phyloP scores from a whole-genome alignment of 37 sponge, comb jelly and placozoan genomes.

The Theonella swinhoei region DNA sequence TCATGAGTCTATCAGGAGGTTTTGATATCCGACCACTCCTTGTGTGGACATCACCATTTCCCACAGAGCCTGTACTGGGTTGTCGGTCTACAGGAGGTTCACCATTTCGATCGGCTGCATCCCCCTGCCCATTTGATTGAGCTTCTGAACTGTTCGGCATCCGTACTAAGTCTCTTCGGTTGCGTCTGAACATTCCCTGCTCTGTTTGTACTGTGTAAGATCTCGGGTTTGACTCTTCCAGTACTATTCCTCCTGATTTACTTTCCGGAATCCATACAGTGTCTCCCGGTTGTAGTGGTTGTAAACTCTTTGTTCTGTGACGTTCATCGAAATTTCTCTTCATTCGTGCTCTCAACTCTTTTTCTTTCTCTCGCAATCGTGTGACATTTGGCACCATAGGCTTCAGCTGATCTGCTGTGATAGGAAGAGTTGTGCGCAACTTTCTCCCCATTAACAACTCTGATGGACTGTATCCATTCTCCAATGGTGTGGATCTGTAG shows the following conservation, averaged over 20 bases:
- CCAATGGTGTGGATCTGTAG: slow-evolving; percentile 61
- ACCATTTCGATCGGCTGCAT: too few species aligned
- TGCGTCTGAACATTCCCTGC: slow-evolving; percentile 16
- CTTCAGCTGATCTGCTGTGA: background rate
- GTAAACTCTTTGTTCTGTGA: slow-evolving; percentile 7
- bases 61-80: too few species aligned
- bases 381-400: slow-evolving; percentile 2
- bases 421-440: slow-evolving; percentile 22
- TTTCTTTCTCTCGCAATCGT: background rate
- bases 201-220: slow-evolving; percentile 10
- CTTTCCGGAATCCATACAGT: slow-evolving; percentile 25
- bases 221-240: background rate
- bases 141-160: too few species aligned
- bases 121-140: too few species aligned
- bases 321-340: slow-evolving; percentile 23
- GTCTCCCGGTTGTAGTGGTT: slow-evolving; percentile 25
- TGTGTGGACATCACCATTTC: too few species aligned
- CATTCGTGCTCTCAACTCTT: background rate
- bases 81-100: too few species aligned
- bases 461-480: slow-evolving; percentile 61
- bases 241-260: slow-evolving; percentile 7
- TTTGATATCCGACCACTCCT: too few species aligned
- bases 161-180: slow-evolving; percentile 9
- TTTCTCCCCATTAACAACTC: slow-evolving; percentile 62
- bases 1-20: too few species aligned